phyloP scores from a whole-genome alignment of 2,888 invertebrate genomes.

The Parthenolecanium corni region DNA sequence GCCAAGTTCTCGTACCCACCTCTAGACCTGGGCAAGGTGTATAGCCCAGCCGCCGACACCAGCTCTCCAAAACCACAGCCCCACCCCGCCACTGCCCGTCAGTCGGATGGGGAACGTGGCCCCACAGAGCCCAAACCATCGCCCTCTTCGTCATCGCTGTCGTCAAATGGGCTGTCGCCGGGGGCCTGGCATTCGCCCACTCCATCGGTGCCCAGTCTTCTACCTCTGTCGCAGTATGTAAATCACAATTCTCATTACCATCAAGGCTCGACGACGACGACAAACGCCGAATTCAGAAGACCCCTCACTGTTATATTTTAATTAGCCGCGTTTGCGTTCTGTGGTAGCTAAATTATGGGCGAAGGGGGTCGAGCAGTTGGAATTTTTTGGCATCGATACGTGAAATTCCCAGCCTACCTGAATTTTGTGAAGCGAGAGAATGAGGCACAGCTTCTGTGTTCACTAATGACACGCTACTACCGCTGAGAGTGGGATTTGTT shows the following conservation, averaged over 20 bases:
- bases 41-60: background rate
- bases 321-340: conserved; percentile 55
- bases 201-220: conserved; percentile 43
- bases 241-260: conserved; percentile 41
- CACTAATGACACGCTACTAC: too few relatives aligned
- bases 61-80: background rate
- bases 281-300: conserved; percentile 57
- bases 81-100: background rate
- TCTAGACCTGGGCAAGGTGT: conserved; percentile 20
- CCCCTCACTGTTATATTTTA: conserved; percentile 71
- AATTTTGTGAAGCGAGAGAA: too few relatives aligned
- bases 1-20: conserved; percentile 21
- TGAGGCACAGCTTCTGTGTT: too few relatives aligned
- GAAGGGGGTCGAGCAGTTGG: too few relatives aligned
- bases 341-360: too few relatives aligned
- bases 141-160: conserved; percentile 26
- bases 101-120: conserved; percentile 11
- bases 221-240: conserved; percentile 51
- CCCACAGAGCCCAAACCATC: conserved; percentile 29
- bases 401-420: too few relatives aligned
- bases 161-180: conserved; percentile 31
- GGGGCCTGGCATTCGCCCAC: conserved; percentile 32
- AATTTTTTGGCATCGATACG: too few relatives aligned
- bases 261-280: conserved; percentile 45
- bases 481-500: too few relatives aligned